Conservation (phyloP, 2,888 invertebrate genomes). For the Rhimphoctona megacephalus region DNA sequence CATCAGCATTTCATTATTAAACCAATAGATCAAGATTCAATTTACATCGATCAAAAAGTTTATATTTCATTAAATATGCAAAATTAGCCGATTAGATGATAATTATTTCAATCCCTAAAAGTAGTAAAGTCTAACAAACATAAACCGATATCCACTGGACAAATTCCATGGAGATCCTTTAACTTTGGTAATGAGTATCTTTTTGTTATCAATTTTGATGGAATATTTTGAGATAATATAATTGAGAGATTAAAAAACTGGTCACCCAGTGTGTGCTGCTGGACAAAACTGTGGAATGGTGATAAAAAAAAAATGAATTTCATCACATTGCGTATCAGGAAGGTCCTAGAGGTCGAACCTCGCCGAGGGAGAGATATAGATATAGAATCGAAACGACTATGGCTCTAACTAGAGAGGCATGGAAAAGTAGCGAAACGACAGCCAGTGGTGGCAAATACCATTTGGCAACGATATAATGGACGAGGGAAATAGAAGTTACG, state of each 20-base stretch:
- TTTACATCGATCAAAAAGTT: not conserved
- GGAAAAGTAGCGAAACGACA: conserved; percentile 22
- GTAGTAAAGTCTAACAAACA: not conserved
- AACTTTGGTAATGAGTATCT: not conserved
- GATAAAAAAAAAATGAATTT: conserved; percentile 54
- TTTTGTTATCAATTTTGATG: not conserved
- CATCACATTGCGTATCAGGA: conserved; percentile 57
- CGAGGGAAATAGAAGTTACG: conserved; percentile 2
- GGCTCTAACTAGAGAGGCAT: not conserved
- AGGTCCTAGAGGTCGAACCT: conserved; percentile 45
- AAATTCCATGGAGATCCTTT: not conserved
- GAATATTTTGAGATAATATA: not conserved
- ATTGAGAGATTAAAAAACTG: not conserved
- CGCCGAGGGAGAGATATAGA: conserved; percentile 18
- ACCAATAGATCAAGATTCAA: not conserved
- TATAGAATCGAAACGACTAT: not conserved
- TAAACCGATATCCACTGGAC: not conserved
- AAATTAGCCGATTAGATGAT: not conserved
- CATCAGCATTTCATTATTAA: not conserved
- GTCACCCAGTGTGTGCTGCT: conserved; percentile 18
- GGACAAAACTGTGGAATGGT: conserved; percentile 7
- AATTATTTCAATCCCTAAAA: not conserved
- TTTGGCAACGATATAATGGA: conserved; percentile 56
- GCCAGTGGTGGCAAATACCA: conserved; percentile 21
- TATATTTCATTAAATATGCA: not conserved